A percentile compares a stretch with the other conserved stretches of the same genome.
Conservation (phyloP, 2,797 vertebrate species). For the Rhinatrema bivittatum region DNA sequence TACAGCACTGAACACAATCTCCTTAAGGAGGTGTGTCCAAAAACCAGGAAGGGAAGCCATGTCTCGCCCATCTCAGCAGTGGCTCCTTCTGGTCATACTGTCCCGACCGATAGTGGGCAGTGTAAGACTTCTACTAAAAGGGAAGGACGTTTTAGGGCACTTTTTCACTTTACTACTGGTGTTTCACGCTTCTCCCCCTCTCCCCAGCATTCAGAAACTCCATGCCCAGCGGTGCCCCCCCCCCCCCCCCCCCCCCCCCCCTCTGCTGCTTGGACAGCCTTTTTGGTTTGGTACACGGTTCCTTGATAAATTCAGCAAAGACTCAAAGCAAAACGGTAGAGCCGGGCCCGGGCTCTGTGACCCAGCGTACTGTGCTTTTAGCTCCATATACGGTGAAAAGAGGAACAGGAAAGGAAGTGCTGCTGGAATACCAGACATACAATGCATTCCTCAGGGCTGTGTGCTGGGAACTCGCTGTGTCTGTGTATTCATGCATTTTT, state of each 20-base stretch:
- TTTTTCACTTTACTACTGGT: too few species aligned
- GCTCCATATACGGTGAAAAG: slow-evolving; percentile 59
- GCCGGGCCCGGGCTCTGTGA: slow-evolving; percentile 3
- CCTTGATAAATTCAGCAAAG: slow-evolving; percentile 58
- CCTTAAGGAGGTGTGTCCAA: too few species aligned
- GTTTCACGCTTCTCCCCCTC: too few species aligned
- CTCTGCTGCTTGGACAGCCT: slow-evolving; percentile 4
- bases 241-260: neutral
- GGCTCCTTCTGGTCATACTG: too few species aligned
- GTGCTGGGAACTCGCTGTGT: slow-evolving; percentile 11
- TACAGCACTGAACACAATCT: too few species aligned
- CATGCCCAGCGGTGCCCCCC: neutral
- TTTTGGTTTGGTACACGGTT: slow-evolving; percentile 43
- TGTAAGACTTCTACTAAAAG: too few species aligned
- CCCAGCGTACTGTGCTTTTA: slow-evolving; percentile 28
- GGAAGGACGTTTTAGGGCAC: too few species aligned
- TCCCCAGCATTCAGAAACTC: neutral
- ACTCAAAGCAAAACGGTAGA: slow-evolving; percentile 34
- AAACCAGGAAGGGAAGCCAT: too few species aligned
- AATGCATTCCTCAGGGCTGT: slow-evolving; percentile 44
- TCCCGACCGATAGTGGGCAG: too few species aligned
- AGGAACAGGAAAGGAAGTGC: slow-evolving; percentile 22
- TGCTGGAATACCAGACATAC: slow-evolving; percentile 50
- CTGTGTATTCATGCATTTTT: too few species aligned
- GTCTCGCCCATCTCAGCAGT: too few species aligned